Base-by-base conservation (phyloP, 2,113 vertebrate genomes). In the Apodemus speciosus region DNA sequence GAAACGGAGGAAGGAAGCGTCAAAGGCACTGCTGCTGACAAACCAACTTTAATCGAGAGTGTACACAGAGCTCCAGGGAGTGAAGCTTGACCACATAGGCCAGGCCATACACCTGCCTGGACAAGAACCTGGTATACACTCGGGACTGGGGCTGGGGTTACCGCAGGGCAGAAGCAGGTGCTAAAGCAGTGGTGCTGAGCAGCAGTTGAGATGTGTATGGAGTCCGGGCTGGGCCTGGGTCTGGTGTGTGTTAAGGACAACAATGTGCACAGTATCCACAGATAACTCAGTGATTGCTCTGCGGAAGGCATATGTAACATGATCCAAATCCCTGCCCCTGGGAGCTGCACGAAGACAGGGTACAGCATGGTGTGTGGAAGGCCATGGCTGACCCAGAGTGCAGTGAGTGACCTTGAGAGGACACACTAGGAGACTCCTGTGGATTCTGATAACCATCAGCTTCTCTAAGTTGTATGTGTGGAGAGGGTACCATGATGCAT, bases 1-100 rank as follows among this genome's bases (percentile, higher is more conserved):
- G 43, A 92, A 69, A 87, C 2, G 49, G 27, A 80, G 73, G 30
- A 81, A 51, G 72, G 0, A 73, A n/a, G 66, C 40, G 46, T 56
- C 69, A 35, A 64, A 53, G 79, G 21, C 95, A 51, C 32, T 0
- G 84, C 89, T 91, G 91, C 58, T 96, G 96, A 96, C 84, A 96
- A 97, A 97, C 89, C 91, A 95, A 96, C 64, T 97, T 97, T 97
- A 97, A 95, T 97, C 2, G 83, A 72, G 46, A 93, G 91, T 60
- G 25, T 79, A 83, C 90, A 95, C 92, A 73, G 95, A 95, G 85
- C 30, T 77, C 71, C 2, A 46, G 79, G 35, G 10, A 5, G 66
- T 1, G 30, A 58, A n/a, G 23, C 0, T 1, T 46, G 64, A 11
- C 25, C 0, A 1, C 53, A 56, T 15, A 56, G 85, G 40, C 60